Evolutionary conservation across 2,113 vertebrate genomes (phyloP).

Genomic region (Pachycephala philippinensis): DNA sequence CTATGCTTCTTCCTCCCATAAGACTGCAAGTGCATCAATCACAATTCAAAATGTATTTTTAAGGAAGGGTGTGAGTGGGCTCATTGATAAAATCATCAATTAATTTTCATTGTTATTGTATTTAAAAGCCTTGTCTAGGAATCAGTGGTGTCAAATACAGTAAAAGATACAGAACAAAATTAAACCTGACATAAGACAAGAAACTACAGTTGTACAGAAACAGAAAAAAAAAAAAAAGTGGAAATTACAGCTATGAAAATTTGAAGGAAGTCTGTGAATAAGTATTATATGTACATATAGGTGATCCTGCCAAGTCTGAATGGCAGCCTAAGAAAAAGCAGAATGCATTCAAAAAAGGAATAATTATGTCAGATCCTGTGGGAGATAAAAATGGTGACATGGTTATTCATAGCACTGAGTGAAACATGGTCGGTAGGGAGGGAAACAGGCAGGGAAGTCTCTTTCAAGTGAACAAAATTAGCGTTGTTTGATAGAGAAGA

Average conservation of each 20-base stretch:
- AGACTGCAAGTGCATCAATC: not conserved
- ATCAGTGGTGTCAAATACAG: not conserved
- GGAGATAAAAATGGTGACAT: not conserved
- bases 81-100: not conserved
- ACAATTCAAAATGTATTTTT: not conserved
- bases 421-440: not conserved
- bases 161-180: not conserved
- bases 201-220: not conserved
- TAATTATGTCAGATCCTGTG: not conserved
- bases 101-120: not conserved
- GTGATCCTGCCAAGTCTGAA: not conserved
- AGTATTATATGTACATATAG: fast-evolving
- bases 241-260: not conserved
- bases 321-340: not conserved
- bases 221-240: not conserved
- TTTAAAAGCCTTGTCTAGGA: not conserved
- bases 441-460: not conserved
- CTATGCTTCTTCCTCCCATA: not conserved
- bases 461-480: not conserved
- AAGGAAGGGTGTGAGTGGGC: not conserved
- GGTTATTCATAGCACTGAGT: not conserved
- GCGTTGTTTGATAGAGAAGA: not conserved
- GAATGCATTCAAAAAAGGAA: not conserved
- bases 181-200: not conserved
- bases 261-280: not conserved